Evolutionary conservation across 2,888 invertebrate genomes (phyloP).

Genomic region (Drosophila kambysellisi): DNA sequence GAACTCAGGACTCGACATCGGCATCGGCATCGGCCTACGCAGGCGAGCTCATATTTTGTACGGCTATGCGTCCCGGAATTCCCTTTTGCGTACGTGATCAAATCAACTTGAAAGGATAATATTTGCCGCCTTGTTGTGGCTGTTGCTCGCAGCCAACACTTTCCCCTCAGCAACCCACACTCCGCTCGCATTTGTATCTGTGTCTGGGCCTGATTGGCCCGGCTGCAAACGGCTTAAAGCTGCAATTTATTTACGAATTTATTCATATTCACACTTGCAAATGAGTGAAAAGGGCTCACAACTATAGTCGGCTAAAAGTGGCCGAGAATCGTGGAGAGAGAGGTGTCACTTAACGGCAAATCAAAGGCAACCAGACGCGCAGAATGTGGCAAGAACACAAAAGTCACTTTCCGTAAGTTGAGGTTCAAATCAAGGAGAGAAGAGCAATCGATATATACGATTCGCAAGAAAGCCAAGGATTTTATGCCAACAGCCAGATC

Average conservation of each 20-base stretch:
- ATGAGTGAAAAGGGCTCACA: constrained; percentile 63
- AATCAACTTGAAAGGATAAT: constrained; percentile 85
- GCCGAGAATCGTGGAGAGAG: constrained; percentile 23
- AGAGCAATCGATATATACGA: not conserved
- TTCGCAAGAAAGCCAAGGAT: not conserved
- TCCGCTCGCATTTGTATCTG: constrained; percentile 20
- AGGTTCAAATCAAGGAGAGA: not conserved
- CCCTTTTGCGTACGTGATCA: constrained; percentile 85
- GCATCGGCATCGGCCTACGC: constrained; percentile 45
- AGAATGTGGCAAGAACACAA: not conserved
- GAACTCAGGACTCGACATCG: constrained; percentile 14
- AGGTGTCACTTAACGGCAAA: constrained; percentile 33
- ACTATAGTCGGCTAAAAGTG: constrained; percentile 20
- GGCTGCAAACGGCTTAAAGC: constrained; percentile 69
- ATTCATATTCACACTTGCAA: constrained; percentile 82
- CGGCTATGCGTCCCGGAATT: constrained; percentile 78
- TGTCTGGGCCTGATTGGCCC: constrained; percentile 63
- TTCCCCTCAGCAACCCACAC: constrained; percentile 8
- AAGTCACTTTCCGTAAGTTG: not conserved
- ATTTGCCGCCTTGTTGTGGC: constrained; percentile 74
- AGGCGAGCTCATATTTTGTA: constrained; percentile 72
- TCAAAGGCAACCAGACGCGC: constrained; percentile 36
- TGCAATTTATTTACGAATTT: constrained; percentile 80
- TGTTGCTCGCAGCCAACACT: constrained; percentile 30
- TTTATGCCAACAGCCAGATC: not conserved